Conservation (phyloP, 2,888 invertebrate genomes). For the Cerastis rubricosa region DNA sequence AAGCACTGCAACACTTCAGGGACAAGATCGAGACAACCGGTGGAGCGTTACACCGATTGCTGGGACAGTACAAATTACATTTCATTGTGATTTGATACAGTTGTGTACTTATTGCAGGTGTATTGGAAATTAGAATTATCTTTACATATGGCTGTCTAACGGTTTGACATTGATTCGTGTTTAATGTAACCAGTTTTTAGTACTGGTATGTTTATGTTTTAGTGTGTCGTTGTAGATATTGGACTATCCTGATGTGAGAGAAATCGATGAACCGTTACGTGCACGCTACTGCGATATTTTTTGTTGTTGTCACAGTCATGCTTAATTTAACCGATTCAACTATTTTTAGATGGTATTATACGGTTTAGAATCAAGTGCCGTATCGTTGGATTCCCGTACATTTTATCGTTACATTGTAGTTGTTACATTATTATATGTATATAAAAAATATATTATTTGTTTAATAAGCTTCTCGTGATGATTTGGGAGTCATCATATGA, state of each 20-base stretch:
- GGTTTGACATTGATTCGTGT: conserved; percentile 3
- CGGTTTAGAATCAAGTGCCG: background rate
- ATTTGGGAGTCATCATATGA: no score
- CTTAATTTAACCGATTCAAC: conserved; percentile 30
- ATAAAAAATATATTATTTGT: no score
- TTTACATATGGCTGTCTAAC: conserved; percentile 39
- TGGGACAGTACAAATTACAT: conserved; percentile 72
- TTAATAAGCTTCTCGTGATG: no score
- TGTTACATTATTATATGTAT: no score
- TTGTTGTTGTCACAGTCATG: conserved; percentile 18
- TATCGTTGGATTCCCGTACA: background rate
- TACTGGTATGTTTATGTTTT: background rate
- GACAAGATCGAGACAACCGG: conserved; percentile 78
- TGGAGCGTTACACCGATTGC: conserved; percentile 83
- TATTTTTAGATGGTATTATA: background rate
- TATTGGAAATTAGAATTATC: conserved; percentile 44
- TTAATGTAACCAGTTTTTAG: background rate
- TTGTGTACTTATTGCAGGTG: conserved; percentile 58
- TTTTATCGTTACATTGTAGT: no score
- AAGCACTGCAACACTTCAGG: conserved; percentile 82
- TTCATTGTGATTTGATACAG: conserved; percentile 72
- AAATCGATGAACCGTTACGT: conserved; percentile 33
- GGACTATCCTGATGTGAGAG: conserved; percentile 9
- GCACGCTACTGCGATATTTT: conserved; percentile 8
- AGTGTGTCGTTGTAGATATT: background rate